A percentile compares a stretch with the other conserved stretches of the same genome.
These are phyloP conservation scores for Drosophila pandora DNA, from an alignment of 1,140 invertebrate genomes.

Conservation along the genomic window DNA sequence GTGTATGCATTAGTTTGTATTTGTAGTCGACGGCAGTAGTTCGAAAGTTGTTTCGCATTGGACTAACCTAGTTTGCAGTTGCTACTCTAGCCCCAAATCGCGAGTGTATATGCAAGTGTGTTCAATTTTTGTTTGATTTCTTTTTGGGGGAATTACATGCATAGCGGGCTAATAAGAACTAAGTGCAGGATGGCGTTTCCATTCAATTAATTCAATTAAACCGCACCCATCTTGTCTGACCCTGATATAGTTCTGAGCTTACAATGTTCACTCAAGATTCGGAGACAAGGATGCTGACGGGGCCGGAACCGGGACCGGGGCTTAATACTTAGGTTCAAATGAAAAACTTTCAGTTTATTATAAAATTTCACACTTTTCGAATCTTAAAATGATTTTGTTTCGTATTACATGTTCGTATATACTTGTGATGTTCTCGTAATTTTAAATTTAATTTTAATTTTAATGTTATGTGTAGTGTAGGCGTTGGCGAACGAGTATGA, in stretches of 20 bases:
- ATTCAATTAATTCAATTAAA: slow-evolving; percentile 18
- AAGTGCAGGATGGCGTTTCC: slow-evolving; percentile 59
- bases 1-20: slow-evolving; percentile 26
- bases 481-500: slow-evolving; percentile 34
- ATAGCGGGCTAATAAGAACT: slow-evolving; percentile 69
- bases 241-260: slow-evolving; percentile 55
- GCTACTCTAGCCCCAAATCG: slow-evolving; percentile 28
- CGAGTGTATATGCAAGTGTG: slow-evolving; percentile 12
- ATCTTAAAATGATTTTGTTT: slow-evolving; percentile 62
- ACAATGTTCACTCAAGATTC: slow-evolving; percentile 39
- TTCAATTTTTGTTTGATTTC: slow-evolving; percentile 2
- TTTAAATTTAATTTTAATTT: not conserved
- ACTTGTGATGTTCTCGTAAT: slow-evolving; percentile 23
- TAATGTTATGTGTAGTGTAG: slow-evolving; percentile 4
- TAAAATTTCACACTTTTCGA: slow-evolving; percentile 70
- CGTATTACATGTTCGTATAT: slow-evolving; percentile 53
- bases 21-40: slow-evolving; percentile 52
- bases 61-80: slow-evolving; percentile 34
- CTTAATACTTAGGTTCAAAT: slow-evolving; percentile 65
- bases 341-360: slow-evolving; percentile 72
- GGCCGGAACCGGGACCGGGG: too few relatives aligned
- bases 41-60: slow-evolving; percentile 26
- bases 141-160: slow-evolving; percentile 46
- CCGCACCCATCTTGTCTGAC: slow-evolving; percentile 29
- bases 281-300: slow-evolving; percentile 43